Evolutionary conservation across 2,888 invertebrate genomes (phyloP).

Genomic region (Strigamia crassipes): DNA sequence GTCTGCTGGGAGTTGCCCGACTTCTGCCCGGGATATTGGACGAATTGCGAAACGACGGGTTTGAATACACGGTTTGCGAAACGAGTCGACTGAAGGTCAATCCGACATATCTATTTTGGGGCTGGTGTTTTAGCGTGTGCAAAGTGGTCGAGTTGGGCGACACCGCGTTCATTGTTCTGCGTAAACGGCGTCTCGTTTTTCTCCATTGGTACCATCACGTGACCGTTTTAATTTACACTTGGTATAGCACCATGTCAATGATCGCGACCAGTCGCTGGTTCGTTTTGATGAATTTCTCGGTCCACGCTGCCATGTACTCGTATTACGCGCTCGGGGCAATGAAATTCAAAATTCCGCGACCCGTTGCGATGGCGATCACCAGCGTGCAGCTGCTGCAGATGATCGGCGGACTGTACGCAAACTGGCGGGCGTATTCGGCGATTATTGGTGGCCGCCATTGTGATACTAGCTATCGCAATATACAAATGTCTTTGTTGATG

Average conservation of each 20-base stretch:
- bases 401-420: too few species aligned
- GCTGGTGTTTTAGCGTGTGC: constrained; percentile 97
- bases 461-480: constrained; percentile 81
- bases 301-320: constrained; percentile 88
- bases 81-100: constrained; percentile 89
- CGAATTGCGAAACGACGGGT: constrained; percentile 84
- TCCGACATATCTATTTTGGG: constrained; percentile 95
- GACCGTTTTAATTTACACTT: too few species aligned
- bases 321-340: constrained; percentile 82
- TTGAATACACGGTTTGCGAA: constrained; percentile 94
- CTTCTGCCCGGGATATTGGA: constrained; percentile 92
- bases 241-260: too few species aligned
- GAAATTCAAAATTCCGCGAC: too few species aligned
- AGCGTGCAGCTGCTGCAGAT: too few species aligned
- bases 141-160: too few species aligned
- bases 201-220: too few species aligned
- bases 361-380: too few species aligned
- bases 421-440: too few species aligned
- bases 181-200: too few species aligned
- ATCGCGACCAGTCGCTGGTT: constrained; percentile 77
- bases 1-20: constrained; percentile 81
- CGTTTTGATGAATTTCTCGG: constrained; percentile 94
- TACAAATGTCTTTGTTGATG: constrained; percentile 88
- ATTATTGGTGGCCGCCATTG: constrained; percentile 78
- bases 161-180: too few species aligned